Base-by-base conservation (phyloP, 2,888 invertebrate genomes). In the Microctonus brassicae region DNA sequence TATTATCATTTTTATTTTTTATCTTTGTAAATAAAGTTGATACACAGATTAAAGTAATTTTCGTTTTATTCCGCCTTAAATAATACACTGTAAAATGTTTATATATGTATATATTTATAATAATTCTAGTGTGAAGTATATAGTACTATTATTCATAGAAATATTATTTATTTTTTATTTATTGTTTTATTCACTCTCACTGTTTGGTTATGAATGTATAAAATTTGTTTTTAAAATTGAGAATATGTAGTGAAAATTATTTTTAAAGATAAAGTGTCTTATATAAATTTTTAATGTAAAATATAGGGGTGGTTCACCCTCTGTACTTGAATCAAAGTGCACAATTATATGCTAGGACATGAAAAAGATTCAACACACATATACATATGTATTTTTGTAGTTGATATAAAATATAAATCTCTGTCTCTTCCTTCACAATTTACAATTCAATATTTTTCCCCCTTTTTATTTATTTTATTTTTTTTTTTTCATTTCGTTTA, bases 251-350 rank as follows among this genome's bases (percentile, higher is more conserved):
- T 58, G 42, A 58, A 66, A 64, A n/a, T 62, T 69, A 73, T 72
- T 80, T 78, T 78, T 80, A 82, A 79, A 81, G 78, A 81, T 82
- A 84, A 84, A 84, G 82, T 81, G 77, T 79, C 77, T 84, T 84
- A 82, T 79, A 74, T 82, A 82, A 83, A 80, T 81, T 80, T 79
- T 29, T 29, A 29, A 13, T 22, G n/a, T n/a, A n/a, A 53, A 22
- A 34, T 52, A 24, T 24, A 79, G 80, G 81, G 80, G 80, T 81
- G 78, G 77, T 79, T 80, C 80, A 79, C 81, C 79, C 79, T n/a
- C n/a, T 78, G 75, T 77, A 74, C 72, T 74, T 55, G 55, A 24
- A 20, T 53, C 26, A 52, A 55, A 53, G 24, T 65, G 53, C 33
- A 65, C 36, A 36, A 55, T 65, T 55, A n/a, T 47, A 65, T 65